Conservation (phyloP, 2,113 vertebrate species). For the Tinamus guttatus region DNA sequence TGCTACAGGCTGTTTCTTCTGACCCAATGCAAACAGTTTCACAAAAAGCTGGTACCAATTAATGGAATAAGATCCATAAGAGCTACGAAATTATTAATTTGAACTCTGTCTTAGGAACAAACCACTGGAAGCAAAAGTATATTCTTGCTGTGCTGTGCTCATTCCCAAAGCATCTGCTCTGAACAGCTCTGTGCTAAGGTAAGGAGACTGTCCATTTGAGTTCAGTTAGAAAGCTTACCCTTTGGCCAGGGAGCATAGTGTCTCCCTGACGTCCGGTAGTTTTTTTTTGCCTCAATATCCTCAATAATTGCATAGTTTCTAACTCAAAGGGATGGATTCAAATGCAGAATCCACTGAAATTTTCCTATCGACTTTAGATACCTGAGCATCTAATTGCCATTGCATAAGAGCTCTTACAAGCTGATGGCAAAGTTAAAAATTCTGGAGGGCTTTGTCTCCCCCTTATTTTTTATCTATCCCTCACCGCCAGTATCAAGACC, state of each 20-base stretch:
- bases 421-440: no score
- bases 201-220: background rate
- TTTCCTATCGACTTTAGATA: no score
- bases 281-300: background rate
- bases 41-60: background rate
- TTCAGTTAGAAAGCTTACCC: background rate
- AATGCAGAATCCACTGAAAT: no score
- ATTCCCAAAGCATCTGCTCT: background rate
- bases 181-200: background rate
- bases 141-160: background rate
- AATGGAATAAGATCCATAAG: background rate
- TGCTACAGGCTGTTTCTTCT: background rate
- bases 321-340: no score
- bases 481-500: no score
- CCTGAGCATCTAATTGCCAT: no score
- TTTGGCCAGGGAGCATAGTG: background rate
- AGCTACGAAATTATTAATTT: background rate
- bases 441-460: no score
- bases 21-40: background rate
- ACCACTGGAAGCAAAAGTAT: background rate
- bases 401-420: no score
- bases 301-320: background rate
- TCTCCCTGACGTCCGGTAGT: background rate
- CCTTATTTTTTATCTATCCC: no score
- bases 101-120: background rate